Percentiles rank a stretch among this genome's conserved stretches.
Conservation (phyloP, 2,797 vertebrate species). For the Pantherophis alleghaniensis region DNA sequence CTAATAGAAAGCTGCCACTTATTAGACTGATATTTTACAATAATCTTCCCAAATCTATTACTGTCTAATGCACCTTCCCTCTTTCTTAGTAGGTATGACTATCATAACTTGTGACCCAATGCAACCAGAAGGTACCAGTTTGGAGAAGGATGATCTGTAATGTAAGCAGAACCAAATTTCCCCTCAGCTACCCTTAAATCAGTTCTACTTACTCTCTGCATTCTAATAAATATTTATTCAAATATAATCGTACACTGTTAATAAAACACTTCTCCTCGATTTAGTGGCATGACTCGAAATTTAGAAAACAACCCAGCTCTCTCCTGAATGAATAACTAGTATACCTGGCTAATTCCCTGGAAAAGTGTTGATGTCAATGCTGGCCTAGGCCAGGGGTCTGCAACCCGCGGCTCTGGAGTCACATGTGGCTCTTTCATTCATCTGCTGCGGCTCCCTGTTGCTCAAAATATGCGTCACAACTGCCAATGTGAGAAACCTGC, state of each 20-base stretch:
- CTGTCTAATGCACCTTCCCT: neutral
- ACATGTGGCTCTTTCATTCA: no score
- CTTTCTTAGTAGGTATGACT: neutral
- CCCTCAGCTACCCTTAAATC: neutral
- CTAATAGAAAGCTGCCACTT: neutral
- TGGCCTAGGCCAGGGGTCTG: no score
- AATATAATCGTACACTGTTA: neutral
- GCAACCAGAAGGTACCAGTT: neutral
- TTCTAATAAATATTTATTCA: neutral
- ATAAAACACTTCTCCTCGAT: neutral
- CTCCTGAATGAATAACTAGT: neutral
- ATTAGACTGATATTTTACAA: neutral
- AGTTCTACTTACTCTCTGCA: neutral
- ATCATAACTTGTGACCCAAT: neutral
- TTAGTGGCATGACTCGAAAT: neutral
- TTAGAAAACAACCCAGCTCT: neutral
- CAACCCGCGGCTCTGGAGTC: no score
- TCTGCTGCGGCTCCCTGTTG: no score
- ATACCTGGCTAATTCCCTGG: neutral
- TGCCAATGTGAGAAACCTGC: no score
- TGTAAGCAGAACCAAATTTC: neutral
- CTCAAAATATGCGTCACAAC: no score
- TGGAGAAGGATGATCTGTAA: neutral
- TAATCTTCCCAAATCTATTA: neutral
- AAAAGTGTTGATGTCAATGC: neutral